Evolutionary conservation across 2,888 invertebrate species (phyloP), one percentile per base, ranked within the genome.

Genomic region (Stomorhina lunata): DNA sequence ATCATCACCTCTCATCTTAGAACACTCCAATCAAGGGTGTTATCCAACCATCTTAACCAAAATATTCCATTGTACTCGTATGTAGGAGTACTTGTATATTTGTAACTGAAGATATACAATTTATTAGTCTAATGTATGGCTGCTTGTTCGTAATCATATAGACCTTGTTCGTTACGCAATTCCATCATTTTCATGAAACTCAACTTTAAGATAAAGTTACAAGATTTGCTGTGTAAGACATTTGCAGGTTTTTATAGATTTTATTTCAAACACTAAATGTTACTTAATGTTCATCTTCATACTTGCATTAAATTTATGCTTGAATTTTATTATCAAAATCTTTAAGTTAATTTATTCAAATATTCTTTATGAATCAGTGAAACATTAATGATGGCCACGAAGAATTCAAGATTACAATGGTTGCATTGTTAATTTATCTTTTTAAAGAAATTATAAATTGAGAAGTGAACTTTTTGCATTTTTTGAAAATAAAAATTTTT

Each of bases 181-280:
- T 9, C 45, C 57, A 9, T 66, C 34, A 66, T 45, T 57, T 57
- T 45, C 53, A 22, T 25, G 55, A 55, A 55, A 22, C 29, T 65
- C 34, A 65, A 32, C 63, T 43, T 53, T n/a, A n/a, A n/a, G 65
- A 55, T 65, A 55, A 12, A 55, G 45, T 75, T 75, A 45, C 57
- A 57, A 45, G 45, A 57, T 57, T 66, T 66, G 20, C 22, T 4
- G 25, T 72, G 20, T n/a, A 10, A 34, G 12, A 17, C 17, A 10
- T 59, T 32, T 27, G 7, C 17, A 25, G 7, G 15, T 12, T 22
- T 32, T 10, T n/a, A 29, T 17, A 12, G 12, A 45, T 27, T 20
- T 32, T 15, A 0, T 34, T 10, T 22, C 1, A 12, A 5, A n/a
- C 7, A 20, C 20, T 45, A 17, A 17, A 40, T 6, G 27, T 43